A percentile compares a stretch with the other conserved stretches of the same genome.
Conservation (phyloP, 1,140 invertebrate species). For the Drosophila varians region DNA sequence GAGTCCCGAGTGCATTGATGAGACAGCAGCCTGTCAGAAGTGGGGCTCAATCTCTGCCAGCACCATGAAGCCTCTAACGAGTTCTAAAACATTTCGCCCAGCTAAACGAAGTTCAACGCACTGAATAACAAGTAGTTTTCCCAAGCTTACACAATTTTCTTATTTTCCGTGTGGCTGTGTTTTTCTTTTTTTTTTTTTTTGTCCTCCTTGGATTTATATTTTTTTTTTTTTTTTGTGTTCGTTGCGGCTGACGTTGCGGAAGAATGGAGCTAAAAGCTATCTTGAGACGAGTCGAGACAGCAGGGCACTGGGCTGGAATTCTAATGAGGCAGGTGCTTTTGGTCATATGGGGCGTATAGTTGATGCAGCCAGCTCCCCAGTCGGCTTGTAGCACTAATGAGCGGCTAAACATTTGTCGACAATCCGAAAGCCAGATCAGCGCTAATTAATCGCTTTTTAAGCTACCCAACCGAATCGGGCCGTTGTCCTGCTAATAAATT, state of each 20-base stretch:
- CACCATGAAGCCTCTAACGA: conserved; percentile 60
- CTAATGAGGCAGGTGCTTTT: conserved; percentile 61
- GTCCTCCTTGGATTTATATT: no score
- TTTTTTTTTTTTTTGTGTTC: conserved; percentile 18
- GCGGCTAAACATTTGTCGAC: conserved; percentile 77
- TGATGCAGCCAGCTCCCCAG: conserved; percentile 20
- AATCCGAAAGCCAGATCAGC: conserved; percentile 41
- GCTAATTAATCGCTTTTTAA: conserved; percentile 77
- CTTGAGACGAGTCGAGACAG: conserved; percentile 58
- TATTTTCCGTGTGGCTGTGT: conserved; percentile 33
- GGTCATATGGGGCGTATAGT: conserved; percentile 60
- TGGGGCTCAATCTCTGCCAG: conserved; percentile 43
- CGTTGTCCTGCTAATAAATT: conserved; percentile 66
- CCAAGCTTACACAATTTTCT: conserved; percentile 35
- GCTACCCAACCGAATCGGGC: conserved; percentile 34
- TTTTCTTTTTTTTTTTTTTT: conserved; percentile 13
- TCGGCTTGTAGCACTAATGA: conserved; percentile 50
- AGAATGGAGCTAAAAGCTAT: conserved; percentile 33
- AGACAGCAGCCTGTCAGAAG: conserved; percentile 31
- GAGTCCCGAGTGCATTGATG: conserved; percentile 56
- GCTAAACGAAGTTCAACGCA: conserved; percentile 79
- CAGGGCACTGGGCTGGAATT: conserved; percentile 59
- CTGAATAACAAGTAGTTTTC: conserved; percentile 79
- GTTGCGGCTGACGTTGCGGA: conserved; percentile 40
- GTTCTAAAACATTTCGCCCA: conserved; percentile 77